Conservation (phyloP, 2,797 vertebrate species). For the Macroramphosus scolopax region DNA sequence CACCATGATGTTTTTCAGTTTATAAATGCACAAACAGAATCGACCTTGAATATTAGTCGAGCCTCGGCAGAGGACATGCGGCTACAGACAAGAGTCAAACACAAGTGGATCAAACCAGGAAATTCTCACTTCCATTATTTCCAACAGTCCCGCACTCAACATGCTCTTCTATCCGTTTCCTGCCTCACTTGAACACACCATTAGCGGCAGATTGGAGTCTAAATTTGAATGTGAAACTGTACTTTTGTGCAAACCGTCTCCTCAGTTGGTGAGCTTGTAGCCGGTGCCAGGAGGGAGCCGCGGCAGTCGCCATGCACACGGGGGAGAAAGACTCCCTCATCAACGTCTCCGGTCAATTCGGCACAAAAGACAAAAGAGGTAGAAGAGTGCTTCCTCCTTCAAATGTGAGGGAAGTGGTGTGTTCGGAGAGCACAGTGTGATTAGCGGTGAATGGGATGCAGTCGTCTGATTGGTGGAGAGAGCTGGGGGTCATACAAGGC, state of each 20-base stretch:
- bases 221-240: constrained; percentile 20
- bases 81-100: too few species aligned
- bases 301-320: too few species aligned
- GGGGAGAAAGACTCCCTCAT: constrained; percentile 16
- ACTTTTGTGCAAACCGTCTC: constrained; percentile 24
- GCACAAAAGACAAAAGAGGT: constrained; percentile 44
- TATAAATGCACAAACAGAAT: too few species aligned
- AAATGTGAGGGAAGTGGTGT: constrained; percentile 53
- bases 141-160: too few species aligned
- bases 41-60: too few species aligned
- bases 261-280: too few species aligned
- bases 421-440: constrained; percentile 49
- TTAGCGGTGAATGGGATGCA: constrained; percentile 64
- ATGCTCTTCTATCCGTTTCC: constrained; percentile 17
- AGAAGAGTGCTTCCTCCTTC: constrained; percentile 58
- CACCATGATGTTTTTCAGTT: too few species aligned
- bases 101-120: too few species aligned
- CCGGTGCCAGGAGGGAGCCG: too few species aligned
- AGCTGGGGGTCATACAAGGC: constrained; percentile 60
- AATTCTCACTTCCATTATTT: too few species aligned
- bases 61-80: too few species aligned
- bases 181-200: constrained; percentile 27
- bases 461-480: constrained; percentile 61
- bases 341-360: constrained; percentile 41
- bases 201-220: constrained; percentile 12